These are phyloP conservation scores for Dynastes maya DNA, from an alignment of 2,888 invertebrate genomes.

Conservation along the genomic window DNA sequence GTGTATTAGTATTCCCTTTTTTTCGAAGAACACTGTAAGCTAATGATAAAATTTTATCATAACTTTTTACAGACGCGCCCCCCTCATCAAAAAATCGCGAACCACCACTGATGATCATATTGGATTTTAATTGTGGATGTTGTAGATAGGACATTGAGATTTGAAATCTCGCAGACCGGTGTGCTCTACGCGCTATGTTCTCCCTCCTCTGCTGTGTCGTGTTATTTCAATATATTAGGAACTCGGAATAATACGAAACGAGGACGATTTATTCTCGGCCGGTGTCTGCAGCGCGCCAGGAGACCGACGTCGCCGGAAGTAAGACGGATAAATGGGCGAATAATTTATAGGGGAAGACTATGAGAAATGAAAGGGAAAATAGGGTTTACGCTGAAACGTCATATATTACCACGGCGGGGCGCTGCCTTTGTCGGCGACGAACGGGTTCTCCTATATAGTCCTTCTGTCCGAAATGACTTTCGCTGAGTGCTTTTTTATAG, in stretches of 20 bases:
- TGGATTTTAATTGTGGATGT: too few species aligned
- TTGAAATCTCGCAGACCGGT: too few species aligned
- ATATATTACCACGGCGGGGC: conserved; percentile 63
- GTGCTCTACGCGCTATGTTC: too few species aligned
- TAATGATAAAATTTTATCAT: too few species aligned
- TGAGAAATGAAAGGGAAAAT: conserved; percentile 68
- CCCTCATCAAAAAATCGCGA: too few species aligned
- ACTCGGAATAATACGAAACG: conserved; percentile 48
- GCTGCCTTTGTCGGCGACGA: too few species aligned
- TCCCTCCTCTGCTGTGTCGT: neutral
- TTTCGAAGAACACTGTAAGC: too few species aligned
- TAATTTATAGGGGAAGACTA: conserved; percentile 63
- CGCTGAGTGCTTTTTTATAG: conserved; percentile 59
- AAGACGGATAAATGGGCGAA: conserved; percentile 51
- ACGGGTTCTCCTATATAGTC: conserved; percentile 15
- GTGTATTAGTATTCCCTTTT: too few species aligned
- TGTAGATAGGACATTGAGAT: too few species aligned
- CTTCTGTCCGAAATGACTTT: conserved; percentile 55
- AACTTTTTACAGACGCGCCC: too few species aligned
- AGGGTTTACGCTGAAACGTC: conserved; percentile 65
- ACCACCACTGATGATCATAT: too few species aligned
- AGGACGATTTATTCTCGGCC: conserved; percentile 43
- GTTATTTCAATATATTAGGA: conserved; percentile 54
- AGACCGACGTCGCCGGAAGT: conserved; percentile 39
- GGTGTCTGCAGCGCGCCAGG: neutral